phyloP scores from a whole-genome alignment of 2,113 vertebrate species.

The Apodemus speciosus region DNA sequence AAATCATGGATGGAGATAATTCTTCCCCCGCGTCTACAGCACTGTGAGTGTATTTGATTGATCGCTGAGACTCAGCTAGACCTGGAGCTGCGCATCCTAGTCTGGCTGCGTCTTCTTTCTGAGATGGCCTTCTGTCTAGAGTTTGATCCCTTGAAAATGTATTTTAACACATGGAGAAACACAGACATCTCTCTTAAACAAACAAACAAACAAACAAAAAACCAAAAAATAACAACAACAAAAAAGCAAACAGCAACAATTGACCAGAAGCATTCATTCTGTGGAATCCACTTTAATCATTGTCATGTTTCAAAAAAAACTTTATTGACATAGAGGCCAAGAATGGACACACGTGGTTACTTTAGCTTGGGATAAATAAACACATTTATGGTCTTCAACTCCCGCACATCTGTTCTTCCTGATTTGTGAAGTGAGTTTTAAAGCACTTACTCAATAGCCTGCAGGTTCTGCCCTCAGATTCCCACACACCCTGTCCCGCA shows the following conservation, averaged over 20 bases:
- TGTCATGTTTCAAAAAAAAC: conserved; percentile 48
- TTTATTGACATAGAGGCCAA: neutral
- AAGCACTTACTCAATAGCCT: neutral
- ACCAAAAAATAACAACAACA: neutral
- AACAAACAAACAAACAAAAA: neutral
- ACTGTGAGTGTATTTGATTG: neutral
- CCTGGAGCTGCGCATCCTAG: neutral
- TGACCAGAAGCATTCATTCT: neutral
- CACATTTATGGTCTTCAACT: neutral
- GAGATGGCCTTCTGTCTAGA: neutral
- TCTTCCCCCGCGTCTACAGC: neutral
- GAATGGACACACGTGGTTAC: neutral
- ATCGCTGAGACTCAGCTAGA: neutral
- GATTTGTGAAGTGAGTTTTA: neutral
- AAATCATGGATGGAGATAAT: neutral
- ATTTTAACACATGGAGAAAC: conserved; percentile 9
- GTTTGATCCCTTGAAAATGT: conserved; percentile 10
- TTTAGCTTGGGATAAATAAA: conserved; percentile 7
- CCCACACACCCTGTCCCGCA: neutral
- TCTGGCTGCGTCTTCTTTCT: neutral
- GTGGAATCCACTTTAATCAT: neutral
- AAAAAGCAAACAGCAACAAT: neutral
- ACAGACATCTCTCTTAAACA: neutral
- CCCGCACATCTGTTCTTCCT: neutral
- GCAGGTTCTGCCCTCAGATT: neutral